Percentiles rank a stretch among this genome's conserved stretches.
Conservation (phyloP, 2,113 vertebrate species). For the Podocnemis expansa region DNA sequence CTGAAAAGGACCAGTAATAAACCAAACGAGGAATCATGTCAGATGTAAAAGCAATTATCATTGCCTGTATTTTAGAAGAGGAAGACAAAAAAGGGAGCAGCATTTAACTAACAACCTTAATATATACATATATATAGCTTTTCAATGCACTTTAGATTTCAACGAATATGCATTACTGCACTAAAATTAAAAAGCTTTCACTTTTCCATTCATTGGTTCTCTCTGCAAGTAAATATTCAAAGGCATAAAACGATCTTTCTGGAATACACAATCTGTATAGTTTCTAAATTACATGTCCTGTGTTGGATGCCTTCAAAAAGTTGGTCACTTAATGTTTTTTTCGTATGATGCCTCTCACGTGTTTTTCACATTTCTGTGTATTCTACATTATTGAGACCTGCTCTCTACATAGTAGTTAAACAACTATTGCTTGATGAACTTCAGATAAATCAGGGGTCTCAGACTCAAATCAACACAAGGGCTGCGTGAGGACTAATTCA, state of each 20-base stretch:
- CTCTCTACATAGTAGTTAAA: background rate
- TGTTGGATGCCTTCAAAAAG: background rate
- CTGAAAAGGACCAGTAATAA: constrained; percentile 95
- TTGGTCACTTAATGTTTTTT: background rate
- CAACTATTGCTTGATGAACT: constrained; percentile 19
- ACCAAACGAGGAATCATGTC: constrained; percentile 96
- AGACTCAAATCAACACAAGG: too few species aligned
- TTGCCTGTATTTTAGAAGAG: constrained; percentile 79
- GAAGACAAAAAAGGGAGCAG: constrained; percentile 20
- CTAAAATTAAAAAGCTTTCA: constrained; percentile 51
- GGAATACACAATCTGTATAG: background rate
- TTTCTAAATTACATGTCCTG: background rate
- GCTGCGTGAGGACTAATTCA: too few species aligned
- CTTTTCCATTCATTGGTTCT: constrained; percentile 19
- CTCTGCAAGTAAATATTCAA: constrained; percentile 15
- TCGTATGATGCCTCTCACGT: background rate
- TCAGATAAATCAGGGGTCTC: too few species aligned
- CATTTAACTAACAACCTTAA: constrained; percentile 23
- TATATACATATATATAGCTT: background rate
- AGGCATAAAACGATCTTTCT: constrained; percentile 20
- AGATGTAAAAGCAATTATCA: constrained; percentile 95
- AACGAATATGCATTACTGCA: background rate
- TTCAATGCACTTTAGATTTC: background rate
- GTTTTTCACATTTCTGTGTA: background rate
- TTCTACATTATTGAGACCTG: background rate